Percentiles rank a stretch among this genome's conserved stretches.
phyloP scores from a whole-genome alignment of 2,888 invertebrate species.

The Tipula unca region DNA sequence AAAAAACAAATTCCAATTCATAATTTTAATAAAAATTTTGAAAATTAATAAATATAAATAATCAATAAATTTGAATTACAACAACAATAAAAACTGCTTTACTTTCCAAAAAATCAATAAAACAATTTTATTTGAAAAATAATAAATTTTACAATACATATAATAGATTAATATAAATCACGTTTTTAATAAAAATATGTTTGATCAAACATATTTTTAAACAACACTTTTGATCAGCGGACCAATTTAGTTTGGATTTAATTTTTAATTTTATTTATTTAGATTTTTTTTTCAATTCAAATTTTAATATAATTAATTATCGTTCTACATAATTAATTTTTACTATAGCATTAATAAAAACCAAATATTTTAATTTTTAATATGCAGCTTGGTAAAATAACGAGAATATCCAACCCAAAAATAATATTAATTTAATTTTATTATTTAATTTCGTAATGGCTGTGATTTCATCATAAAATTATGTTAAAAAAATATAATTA shows the following conservation, averaged over 20 bases:
- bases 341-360: background rate
- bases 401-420: background rate
- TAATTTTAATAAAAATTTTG: too few species aligned
- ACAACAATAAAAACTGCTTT: background rate
- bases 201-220: background rate
- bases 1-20: too few species aligned
- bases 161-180: background rate
- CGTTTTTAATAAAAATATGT: background rate
- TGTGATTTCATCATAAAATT: background rate
- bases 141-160: background rate
- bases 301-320: background rate
- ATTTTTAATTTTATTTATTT: background rate
- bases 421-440: background rate
- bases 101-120: background rate
- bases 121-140: too few species aligned
- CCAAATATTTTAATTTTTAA: background rate
- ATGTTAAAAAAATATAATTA: background rate
- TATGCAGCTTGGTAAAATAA: background rate
- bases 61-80: background rate
- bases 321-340: background rate
- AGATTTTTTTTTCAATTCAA: too few species aligned
- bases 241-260: background rate
- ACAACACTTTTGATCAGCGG: too few species aligned
- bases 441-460: background rate
- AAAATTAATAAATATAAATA: too few species aligned